Evolutionary conservation across 2,888 invertebrate species (phyloP), one percentile per base, ranked within the genome.

Genomic region (Acanthopleura granulata): DNA sequence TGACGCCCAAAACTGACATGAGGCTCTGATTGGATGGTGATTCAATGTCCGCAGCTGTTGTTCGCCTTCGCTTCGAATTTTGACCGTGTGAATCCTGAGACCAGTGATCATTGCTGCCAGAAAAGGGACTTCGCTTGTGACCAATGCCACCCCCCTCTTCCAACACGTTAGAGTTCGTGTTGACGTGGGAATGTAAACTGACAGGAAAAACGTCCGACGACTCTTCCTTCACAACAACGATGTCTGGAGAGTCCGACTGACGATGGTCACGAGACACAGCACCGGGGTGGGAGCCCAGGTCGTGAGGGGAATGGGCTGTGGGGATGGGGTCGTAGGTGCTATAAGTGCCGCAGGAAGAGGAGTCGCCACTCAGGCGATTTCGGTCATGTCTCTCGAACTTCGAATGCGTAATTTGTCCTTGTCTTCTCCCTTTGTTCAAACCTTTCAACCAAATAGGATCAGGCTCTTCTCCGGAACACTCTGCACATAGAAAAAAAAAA

Each of bases 1-100:
- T 40, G 40, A 40, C 40, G 40, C 40, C 40, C 40, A n/a, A 72
- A 22, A 22, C 57, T n/a, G 57, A 57, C 57, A 57, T 57, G 57
- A 57, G 57, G 22, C 57, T 57, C 22, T 57, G 57, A 25, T n/a
- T 77, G 30, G 77, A 77, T 22, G 50, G 73, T 57, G 62, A 75
- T 12, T 77, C 77, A 12, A n/a, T 12, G 22, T 4, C 4, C 12
- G 3, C n/a, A 57, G n/a, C n/a, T 12, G 57, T 14, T 18, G 51
- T 57, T 57, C n/a, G 18, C 12, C 57, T 18, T 57, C 22, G 57
- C 22, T 57, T 22, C 6, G 22, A n/a, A n/a, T 6, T n/a, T n/a
- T n/a, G n/a, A 6, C 57, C 57, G 18, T 18, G 12, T 6, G 57
- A 57, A 57, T 57, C 57, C 40, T 9, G 40, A 40, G 40, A 40